phyloP scores from a whole-genome alignment of 2,888 invertebrate genomes.

The Mythimna loreyi region DNA sequence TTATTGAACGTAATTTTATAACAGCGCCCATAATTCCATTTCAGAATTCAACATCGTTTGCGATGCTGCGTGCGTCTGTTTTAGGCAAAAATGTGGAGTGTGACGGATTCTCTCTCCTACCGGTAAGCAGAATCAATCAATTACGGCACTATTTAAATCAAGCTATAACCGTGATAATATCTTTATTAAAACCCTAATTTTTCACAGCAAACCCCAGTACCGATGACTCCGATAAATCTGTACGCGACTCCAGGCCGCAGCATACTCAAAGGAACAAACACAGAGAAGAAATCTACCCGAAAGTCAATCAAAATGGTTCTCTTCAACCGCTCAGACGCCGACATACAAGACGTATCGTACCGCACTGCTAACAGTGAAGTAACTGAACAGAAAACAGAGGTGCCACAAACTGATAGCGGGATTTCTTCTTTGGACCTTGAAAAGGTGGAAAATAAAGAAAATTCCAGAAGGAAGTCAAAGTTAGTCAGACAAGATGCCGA shows the following conservation, averaged over 20 bases:
- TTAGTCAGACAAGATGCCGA: conserved; percentile 76
- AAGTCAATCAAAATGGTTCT: conserved; percentile 82
- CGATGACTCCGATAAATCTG: conserved; percentile 71
- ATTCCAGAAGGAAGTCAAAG: conserved; percentile 67
- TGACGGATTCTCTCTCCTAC: conserved; percentile 74
- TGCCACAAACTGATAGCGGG: conserved; percentile 56
- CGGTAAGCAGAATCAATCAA: conserved; percentile 65
- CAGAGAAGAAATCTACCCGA: conserved; percentile 74
- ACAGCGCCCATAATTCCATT: conserved; percentile 24
- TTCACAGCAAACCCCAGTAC: conserved; percentile 72
- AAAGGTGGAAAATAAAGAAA: conserved; percentile 72
- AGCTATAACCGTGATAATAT: background rate
- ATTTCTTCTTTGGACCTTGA: conserved; percentile 67
- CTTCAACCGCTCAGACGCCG: conserved; percentile 73
- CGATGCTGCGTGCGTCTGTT: conserved; percentile 83
- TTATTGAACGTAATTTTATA: background rate
- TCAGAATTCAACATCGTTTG: conserved; percentile 80
- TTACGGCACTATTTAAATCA: background rate
- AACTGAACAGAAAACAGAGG: conserved; percentile 24
- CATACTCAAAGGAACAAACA: conserved; percentile 78
- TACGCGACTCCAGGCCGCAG: conserved; percentile 83
- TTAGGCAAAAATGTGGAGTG: conserved; percentile 77
- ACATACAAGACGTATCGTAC: conserved; percentile 49
- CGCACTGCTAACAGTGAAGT: conserved; percentile 37
- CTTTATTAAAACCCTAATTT: background rate